Base-by-base conservation (phyloP, 1,140 invertebrate genomes). In the Diabrotica undecimpunctata region DNA sequence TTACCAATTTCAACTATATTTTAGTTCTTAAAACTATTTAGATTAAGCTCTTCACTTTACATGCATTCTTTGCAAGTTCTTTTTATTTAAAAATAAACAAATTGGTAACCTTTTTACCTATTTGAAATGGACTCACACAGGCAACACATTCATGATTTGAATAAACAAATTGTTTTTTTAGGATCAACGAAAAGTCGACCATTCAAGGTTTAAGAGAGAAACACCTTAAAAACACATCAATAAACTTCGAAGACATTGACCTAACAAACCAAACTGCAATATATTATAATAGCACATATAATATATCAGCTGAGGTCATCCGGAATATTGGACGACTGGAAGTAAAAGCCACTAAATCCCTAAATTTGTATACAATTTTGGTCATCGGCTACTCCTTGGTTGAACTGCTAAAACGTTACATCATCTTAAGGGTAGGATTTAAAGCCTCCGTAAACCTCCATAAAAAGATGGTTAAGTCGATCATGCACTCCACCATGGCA, bases 181-280 rank as follows among this genome's bases (percentile, higher is more conserved):
- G 57, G 11, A 60, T 66, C 8, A 71, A 67, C 12, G 13, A 41
- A 13, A 41, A 63, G 38, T 14, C 54, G 6, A 54, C 54, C 1
- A 39, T 69, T n/a, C 54, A 46, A 25, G 41, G 54, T 53, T 46
- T 58, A 5, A 35, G 65, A 3, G 75, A 79, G 66, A 78, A 81
- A 65, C 60, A 81, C 3, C 9, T 78, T 0, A 11, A 4, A 10
- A 61, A 52, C 11, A n/a, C 9, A 39, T n/a, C 35, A 3, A 7
- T 58, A 38, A 8, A 12, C 36, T 51, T 52, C 50, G 12, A 46
- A 14, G 46, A 61, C 25, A 11, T 35, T 61, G 25, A 35, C 25
- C 4, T 25, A 25, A 25, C 25, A 25, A 25, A 25, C 25, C 25
- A 25, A 25, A 25, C 25, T 2, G 25, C 25, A 25, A 25, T 25